Conservation (phyloP, 2,113 vertebrate genomes). For the Aptenodytes forsteri region DNA sequence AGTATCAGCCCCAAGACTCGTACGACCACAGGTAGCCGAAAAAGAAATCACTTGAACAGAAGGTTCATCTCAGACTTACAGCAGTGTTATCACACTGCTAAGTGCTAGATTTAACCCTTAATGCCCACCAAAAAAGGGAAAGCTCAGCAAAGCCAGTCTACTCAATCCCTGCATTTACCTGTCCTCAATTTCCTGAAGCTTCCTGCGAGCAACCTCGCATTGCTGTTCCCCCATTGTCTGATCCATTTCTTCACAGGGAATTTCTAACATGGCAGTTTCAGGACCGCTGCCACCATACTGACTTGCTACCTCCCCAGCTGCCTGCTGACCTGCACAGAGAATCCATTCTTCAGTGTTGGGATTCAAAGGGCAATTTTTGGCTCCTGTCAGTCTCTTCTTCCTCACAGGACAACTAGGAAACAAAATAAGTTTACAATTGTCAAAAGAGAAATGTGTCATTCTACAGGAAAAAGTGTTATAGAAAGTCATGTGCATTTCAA, state of each 20-base stretch:
- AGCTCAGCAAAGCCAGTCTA: constrained; percentile 37
- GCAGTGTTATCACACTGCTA: not conserved
- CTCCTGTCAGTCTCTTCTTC: constrained; percentile 75
- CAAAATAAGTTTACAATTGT: not conserved
- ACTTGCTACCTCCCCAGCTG: constrained; percentile 66
- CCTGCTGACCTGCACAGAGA: constrained; percentile 70
- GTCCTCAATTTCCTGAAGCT: constrained; percentile 80
- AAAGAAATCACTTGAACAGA: not conserved
- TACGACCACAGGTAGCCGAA: fast-evolving
- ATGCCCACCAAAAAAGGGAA: constrained; percentile 18
- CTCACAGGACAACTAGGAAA: constrained; percentile 72
- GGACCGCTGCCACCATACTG: constrained; percentile 55
- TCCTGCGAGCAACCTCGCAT: constrained; percentile 76
- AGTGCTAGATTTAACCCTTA: not conserved
- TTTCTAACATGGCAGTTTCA: constrained; percentile 66
- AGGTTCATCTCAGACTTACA: not conserved
- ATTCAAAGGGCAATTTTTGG: constrained; percentile 58
- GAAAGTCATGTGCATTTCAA: not conserved
- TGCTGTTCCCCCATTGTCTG: constrained; percentile 75
- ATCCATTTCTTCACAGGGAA: constrained; percentile 79
- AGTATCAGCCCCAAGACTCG: not conserved
- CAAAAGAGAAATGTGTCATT: not conserved
- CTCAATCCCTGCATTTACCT: constrained; percentile 69
- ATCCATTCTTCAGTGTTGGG: constrained; percentile 64
- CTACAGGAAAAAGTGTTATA: not conserved